phyloP scores from a whole-genome alignment of 2,888 invertebrate species.

The Thecophora atra region DNA sequence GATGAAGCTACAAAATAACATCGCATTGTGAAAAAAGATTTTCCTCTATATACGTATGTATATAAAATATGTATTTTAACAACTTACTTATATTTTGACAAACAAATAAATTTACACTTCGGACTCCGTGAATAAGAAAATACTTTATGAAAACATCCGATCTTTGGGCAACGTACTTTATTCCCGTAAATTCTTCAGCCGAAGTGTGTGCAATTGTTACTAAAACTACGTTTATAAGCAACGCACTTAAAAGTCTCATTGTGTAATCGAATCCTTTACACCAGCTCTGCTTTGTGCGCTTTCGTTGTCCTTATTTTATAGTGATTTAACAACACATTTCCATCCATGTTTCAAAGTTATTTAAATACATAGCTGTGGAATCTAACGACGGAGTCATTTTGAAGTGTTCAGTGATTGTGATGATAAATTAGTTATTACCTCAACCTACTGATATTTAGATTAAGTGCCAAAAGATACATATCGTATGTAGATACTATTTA shows the following conservation, averaged over 20 bases:
- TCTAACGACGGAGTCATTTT: too few relatives aligned
- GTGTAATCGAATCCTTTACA: neutral
- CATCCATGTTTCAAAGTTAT: too few relatives aligned
- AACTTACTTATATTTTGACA: conserved; percentile 55
- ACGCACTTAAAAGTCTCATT: neutral
- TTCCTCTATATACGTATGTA: neutral
- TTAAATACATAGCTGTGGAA: too few relatives aligned
- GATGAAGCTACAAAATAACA: conserved; percentile 37
- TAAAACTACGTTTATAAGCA: neutral
- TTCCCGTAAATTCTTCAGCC: neutral
- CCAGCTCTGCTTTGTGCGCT: neutral
- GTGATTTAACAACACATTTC: too few relatives aligned
- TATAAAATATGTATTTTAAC: conserved; percentile 19
- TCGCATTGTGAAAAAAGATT: neutral
- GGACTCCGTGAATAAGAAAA: conserved; percentile 58
- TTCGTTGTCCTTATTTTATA: too few relatives aligned
- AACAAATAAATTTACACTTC: conserved; percentile 56
- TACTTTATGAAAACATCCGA: conserved; percentile 53
- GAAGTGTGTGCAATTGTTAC: neutral
- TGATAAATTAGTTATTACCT: too few relatives aligned
- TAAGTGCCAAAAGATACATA: too few relatives aligned
- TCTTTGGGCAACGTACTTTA: neutral
- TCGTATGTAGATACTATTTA: too few relatives aligned
- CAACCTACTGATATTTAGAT: too few relatives aligned
- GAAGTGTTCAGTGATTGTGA: too few relatives aligned